These are phyloP conservation scores for Asobara japonica DNA, from an alignment of 1,140 invertebrate genomes.

Conservation along the genomic window DNA sequence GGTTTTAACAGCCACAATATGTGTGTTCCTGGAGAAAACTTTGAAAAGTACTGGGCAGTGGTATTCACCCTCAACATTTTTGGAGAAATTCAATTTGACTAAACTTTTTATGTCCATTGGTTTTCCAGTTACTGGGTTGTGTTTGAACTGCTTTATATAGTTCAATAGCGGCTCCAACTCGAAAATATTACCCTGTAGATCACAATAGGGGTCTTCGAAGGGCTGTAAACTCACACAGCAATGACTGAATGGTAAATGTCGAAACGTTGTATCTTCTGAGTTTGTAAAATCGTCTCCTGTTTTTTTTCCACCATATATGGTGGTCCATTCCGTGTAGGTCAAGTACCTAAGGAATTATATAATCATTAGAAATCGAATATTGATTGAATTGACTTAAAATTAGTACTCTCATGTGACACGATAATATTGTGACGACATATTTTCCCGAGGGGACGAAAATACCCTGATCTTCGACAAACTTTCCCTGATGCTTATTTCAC, in stretches of 20 bases:
- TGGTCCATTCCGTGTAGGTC: slow-evolving; percentile 96
- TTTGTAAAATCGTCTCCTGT: slow-evolving; percentile 70
- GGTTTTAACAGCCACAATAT: slow-evolving; percentile 90
- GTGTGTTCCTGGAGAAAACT: slow-evolving; percentile 93
- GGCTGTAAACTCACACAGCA: slow-evolving; percentile 93
- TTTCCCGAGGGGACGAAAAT: too few relatives aligned
- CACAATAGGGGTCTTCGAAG: slow-evolving; percentile 93
- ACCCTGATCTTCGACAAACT: too few relatives aligned
- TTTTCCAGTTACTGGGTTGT: slow-evolving; percentile 95
- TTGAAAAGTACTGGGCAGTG: slow-evolving; percentile 97
- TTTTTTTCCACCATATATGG: slow-evolving; percentile 93
- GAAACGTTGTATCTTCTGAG: slow-evolving; percentile 83
- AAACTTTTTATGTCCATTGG: slow-evolving; percentile 87
- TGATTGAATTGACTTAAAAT: slow-evolving; percentile 27
- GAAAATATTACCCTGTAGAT: slow-evolving; percentile 87
- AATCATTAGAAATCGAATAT: slow-evolving; percentile 24
- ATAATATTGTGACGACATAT: too few relatives aligned
- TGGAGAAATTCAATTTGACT: slow-evolving; percentile 89
- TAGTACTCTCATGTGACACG: too few relatives aligned
- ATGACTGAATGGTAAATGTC: slow-evolving; percentile 91
- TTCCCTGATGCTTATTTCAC: too few relatives aligned
- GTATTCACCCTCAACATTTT: slow-evolving; percentile 85
- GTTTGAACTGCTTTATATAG: slow-evolving; percentile 93
- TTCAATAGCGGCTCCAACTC: slow-evolving; percentile 88
- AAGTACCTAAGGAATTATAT: slow-evolving; percentile 78